Conservation (phyloP, 2,888 invertebrate genomes). For the Cartodere bifasciata region DNA sequence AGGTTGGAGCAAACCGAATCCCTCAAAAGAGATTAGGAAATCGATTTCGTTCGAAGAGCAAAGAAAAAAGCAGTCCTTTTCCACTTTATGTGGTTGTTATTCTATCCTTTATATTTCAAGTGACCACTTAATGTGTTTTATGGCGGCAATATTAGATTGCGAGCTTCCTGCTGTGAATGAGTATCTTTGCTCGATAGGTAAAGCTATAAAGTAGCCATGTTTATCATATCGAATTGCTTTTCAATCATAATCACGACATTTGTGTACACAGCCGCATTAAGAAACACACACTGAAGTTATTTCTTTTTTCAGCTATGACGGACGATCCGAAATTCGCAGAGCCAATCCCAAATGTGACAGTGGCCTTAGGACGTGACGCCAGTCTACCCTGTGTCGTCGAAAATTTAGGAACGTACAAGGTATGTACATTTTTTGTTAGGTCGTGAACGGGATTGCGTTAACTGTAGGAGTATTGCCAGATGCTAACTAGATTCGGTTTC, state of each 20-base stretch:
- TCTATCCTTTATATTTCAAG: conserved; percentile 33
- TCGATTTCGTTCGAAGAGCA: conserved; percentile 30
- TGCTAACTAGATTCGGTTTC: too few species aligned
- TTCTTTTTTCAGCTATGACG: conserved; percentile 57
- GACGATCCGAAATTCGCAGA: conserved; percentile 80
- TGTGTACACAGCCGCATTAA: too few species aligned
- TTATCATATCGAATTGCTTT: too few species aligned
- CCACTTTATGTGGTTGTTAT: conserved; percentile 33
- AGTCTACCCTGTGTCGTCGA: conserved; percentile 83
- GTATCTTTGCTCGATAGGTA: too few species aligned
- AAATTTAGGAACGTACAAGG: conserved; percentile 73
- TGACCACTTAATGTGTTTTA: conserved; percentile 33
- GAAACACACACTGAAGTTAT: too few species aligned
- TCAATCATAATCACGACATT: too few species aligned
- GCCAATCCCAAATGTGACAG: conserved; percentile 85
- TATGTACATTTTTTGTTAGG: conserved; percentile 4
- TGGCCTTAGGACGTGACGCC: conserved; percentile 79
- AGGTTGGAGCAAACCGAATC: too few species aligned
- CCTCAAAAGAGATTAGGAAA: conserved; percentile 31
- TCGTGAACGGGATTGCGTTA: too few species aligned
- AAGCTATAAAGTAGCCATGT: too few species aligned
- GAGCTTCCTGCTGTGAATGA: too few species aligned
- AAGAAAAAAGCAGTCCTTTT: conserved; percentile 21
- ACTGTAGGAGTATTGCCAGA: too few species aligned
- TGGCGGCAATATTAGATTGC: conserved; percentile 30